Evolutionary conservation across 2,113 vertebrate genomes (phyloP).

Genomic region (Sebastes schlegelii): DNA sequence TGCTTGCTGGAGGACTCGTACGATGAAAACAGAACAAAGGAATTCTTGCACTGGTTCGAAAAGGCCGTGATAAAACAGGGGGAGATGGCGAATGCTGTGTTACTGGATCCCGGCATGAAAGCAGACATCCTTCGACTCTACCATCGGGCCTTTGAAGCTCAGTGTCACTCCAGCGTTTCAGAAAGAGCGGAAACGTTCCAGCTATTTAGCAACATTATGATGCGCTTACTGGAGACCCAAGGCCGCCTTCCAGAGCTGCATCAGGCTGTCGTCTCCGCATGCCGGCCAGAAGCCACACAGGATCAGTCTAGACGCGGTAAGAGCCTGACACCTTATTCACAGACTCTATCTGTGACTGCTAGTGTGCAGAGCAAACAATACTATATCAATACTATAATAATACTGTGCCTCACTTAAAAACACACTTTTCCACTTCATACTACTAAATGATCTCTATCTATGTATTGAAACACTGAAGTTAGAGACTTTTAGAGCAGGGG

Average conservation of each 20-base stretch:
- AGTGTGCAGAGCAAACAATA: background rate
- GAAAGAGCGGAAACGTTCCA: conserved; percentile 60
- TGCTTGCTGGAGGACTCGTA: conserved; percentile 71
- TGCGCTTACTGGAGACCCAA: conserved; percentile 81
- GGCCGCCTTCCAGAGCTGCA: conserved; percentile 55
- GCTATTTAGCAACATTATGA: conserved; percentile 85
- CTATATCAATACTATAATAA: background rate
- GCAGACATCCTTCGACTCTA: conserved; percentile 86
- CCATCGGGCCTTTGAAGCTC: conserved; percentile 67
- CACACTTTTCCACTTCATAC: background rate
- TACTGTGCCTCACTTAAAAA: background rate
- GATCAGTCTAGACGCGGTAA: conserved; percentile 69
- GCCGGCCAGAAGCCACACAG: conserved; percentile 39
- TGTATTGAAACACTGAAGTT: background rate
- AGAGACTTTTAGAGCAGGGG: background rate
- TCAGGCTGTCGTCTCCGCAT: conserved; percentile 70
- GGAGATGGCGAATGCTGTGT: conserved; percentile 52
- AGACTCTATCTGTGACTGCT: background rate
- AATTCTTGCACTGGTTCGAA: conserved; percentile 85
- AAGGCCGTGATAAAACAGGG: conserved; percentile 66
- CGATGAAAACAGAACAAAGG: conserved; percentile 29
- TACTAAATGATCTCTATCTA: background rate
- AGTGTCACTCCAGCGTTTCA: conserved; percentile 8
- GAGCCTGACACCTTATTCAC: conserved; percentile 1
- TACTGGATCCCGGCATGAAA: conserved; percentile 74